These are phyloP conservation scores for Lepus townsendii DNA, from an alignment of 2,797 vertebrate species.

Conservation along the genomic window DNA sequence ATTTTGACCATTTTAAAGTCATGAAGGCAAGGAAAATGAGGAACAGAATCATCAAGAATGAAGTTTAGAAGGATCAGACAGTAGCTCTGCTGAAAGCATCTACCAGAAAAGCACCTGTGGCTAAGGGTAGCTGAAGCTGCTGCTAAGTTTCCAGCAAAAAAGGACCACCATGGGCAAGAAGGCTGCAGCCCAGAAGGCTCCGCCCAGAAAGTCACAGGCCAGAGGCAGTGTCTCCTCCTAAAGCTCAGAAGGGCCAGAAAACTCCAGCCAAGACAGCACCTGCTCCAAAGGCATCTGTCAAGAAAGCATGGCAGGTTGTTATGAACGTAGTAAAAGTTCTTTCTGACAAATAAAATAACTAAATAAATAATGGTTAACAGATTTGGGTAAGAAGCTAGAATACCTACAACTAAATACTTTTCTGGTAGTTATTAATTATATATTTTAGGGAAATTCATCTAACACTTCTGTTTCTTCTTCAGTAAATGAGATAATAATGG, in stretches of 20 bases:
- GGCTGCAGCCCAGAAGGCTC: constrained; percentile 60
- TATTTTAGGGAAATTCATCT: background rate
- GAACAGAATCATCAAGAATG: constrained; percentile 98
- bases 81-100: constrained; percentile 85
- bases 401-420: background rate
- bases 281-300: constrained; percentile 81
- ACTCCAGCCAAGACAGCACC: constrained; percentile 85
- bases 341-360: constrained; percentile 48
- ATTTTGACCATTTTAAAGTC: constrained; percentile 98
- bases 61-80: constrained; percentile 96
- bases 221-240: constrained; percentile 84
- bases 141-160: constrained; percentile 67
- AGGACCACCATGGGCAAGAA: constrained; percentile 59
- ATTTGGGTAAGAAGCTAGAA: background rate
- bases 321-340: constrained; percentile 80
- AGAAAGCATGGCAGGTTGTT: constrained; percentile 83
- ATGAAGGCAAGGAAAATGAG: constrained; percentile 99
- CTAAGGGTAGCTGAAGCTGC: constrained; percentile 57
- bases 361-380: background rate
- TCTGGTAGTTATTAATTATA: background rate
- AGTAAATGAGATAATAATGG: background rate
- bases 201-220: constrained; percentile 73
- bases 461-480: background rate
- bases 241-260: constrained; percentile 96
- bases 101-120: constrained; percentile 84